Conservation (phyloP, 1,140 invertebrate species). For the Episyrphus balteatus region DNA sequence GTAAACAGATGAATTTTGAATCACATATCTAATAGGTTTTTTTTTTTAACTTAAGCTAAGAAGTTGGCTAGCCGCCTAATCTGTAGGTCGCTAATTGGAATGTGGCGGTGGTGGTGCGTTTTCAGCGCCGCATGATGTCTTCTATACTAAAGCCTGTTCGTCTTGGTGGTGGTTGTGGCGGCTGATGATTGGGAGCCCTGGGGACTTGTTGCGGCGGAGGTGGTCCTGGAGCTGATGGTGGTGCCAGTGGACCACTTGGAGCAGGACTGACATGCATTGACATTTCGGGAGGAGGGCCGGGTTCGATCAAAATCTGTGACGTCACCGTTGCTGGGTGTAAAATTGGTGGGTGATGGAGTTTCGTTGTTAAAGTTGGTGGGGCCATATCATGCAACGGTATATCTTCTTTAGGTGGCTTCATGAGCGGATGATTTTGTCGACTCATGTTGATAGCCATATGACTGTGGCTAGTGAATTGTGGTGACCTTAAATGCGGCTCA, state of each 20-base stretch:
- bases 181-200: slow-evolving; percentile 38
- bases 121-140: slow-evolving; percentile 56
- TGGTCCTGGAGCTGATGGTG: slow-evolving; percentile 37
- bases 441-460: not conserved
- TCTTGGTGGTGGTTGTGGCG: slow-evolving; percentile 40
- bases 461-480: not conserved
- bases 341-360: slow-evolving; percentile 17
- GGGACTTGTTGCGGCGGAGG: slow-evolving; percentile 39
- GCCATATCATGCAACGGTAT: slow-evolving; percentile 14
- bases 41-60: too few species aligned
- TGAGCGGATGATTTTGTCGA: not conserved
- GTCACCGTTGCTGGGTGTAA: not conserved
- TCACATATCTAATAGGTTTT: too few species aligned
- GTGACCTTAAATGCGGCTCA: slow-evolving; percentile 25
- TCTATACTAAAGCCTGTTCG: slow-evolving; percentile 61
- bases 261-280: slow-evolving; percentile 23
- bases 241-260: slow-evolving; percentile 13
- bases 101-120: too few species aligned
- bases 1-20: too few species aligned
- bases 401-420: not conserved
- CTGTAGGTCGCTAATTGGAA: too few species aligned
- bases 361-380: slow-evolving; percentile 24
- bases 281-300: slow-evolving; percentile 19
- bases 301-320: slow-evolving; percentile 3
- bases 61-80: too few species aligned